Evolutionary conservation across 2,888 invertebrate species (phyloP), one percentile per base, ranked within the genome.

Genomic region (Marronus borbonicus): DNA sequence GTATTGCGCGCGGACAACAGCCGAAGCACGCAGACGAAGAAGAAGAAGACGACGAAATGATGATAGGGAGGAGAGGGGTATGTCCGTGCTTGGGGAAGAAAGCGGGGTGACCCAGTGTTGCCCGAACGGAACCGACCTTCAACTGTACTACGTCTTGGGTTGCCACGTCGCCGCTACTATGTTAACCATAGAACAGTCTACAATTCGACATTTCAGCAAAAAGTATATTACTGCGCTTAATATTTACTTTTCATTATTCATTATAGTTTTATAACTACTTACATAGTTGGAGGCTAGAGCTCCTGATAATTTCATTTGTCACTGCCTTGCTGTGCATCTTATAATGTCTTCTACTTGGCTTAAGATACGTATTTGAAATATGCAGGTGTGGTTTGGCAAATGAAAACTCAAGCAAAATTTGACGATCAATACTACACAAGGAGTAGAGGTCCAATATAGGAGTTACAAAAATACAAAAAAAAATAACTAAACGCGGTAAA

Each of bases 131-230:
- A 78, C 80, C 83, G 83, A 83, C 84, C 83, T 84, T 83, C 83
- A 83, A 84, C 82, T 74, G 82, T 81, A 81, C 81, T 80, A 81
- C 81, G 82, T 82, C 84, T 83, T 83, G 81, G 81, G 80, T 80
- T 77, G 60, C 60, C 68, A 68, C 39, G 68, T 60, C 68, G 68
- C 68, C 55, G 66, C 44, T 44, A 24, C 31, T 62, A 24, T 31
- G 58, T 72, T 39, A 58, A 39, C 60, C 39, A 55, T 64, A 76
- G 66, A 55, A 31, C 75, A n/a, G 76, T 50, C 65, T 76, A 76
- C 60, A 72, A 66, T 76, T 65, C 76, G 55, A 76, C 50, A 76
- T 55, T 76, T 76, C 75, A 75, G 62, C 64, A 62, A 75, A 65
- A 62, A 75, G 49, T 75, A 75, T 64, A 64, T 75, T 75, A 75